Evolutionary conservation across 1,140 invertebrate species (phyloP), one percentile per base, ranked within the genome.

Genomic region (Dendrolimus punctatus): DNA sequence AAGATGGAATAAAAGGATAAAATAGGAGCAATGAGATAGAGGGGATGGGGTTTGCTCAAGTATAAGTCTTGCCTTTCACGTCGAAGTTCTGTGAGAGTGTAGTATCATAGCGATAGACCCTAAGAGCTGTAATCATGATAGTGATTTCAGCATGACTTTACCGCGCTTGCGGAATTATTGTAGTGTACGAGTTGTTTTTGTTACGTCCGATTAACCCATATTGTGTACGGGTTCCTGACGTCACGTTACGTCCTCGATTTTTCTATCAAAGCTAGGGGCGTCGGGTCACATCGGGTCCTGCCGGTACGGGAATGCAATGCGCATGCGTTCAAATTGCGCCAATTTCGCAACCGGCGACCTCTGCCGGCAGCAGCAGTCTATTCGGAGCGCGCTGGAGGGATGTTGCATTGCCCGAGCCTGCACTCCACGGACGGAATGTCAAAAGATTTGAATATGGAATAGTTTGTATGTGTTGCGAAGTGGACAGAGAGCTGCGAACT

Each of bases 171-270:
- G 10, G 38, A 41, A 54, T 59, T 52, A 60, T 9, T 38, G 44
- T 9, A 6, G 7, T 49, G 45, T 6, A 49, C 59, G 47, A 60
- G 53, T 65, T 72, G 64, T 67, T 80, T 78, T 78, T 73, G 76
- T 77, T 76, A 71, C 66, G 74, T 75, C 59, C 79, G 73, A 77
- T 76, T 82, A 80, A 82, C 73, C 79, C 77, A 80, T 78, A 84
- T 76, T 78, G 75, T 84, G 71, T 74, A 71, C 70, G 64, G 70
- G 54, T 57, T 67, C 60, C 72, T 85, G 82, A 85, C 82, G 82
- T 85, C 82, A 85, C 70, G 63, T 72, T 73, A 76, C 76, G 81
- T 82, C 79, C 82, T 85, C 80, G 77, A 83, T 83, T 85, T 85
- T 82, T 80, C 71, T 80, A 83, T 82, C 74, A 77, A 23, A 75